Percentiles rank a stretch among this genome's conserved stretches.
These are phyloP conservation scores for Gobiocypris rarus DNA, from an alignment of 2,113 vertebrate genomes.

Conservation along the genomic window DNA sequence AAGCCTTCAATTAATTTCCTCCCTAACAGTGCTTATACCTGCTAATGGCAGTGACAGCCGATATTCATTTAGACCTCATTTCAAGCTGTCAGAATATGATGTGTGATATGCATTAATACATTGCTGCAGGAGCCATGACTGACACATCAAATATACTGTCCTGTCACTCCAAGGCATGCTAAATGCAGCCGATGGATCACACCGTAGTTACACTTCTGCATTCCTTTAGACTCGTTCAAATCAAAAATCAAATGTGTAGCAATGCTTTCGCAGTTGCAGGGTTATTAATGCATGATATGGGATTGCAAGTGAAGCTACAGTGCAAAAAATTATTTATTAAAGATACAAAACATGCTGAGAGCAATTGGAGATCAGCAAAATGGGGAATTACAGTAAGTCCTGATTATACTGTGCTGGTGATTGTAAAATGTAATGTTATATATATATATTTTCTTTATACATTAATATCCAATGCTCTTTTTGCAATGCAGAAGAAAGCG, in stretches of 20 bases:
- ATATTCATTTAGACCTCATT: slow-evolving; percentile 67
- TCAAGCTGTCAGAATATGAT: slow-evolving; percentile 65
- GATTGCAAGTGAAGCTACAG: neutral
- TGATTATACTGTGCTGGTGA: neutral
- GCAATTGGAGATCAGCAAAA: neutral
- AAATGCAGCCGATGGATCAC: slow-evolving; percentile 17
- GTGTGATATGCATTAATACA: slow-evolving; percentile 68
- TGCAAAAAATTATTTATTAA: slow-evolving; percentile 1
- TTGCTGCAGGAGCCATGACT: slow-evolving; percentile 49
- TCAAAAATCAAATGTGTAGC: neutral
- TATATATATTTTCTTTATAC: neutral
- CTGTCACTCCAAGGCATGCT: slow-evolving; percentile 54
- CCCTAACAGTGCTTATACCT: slow-evolving; percentile 61
- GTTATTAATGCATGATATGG: slow-evolving; percentile 22
- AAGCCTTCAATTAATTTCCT: slow-evolving; percentile 58
- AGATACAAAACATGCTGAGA: slow-evolving; percentile 3
- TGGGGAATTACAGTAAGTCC: neutral
- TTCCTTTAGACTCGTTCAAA: neutral
- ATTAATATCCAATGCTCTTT: neutral
- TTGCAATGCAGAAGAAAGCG: neutral
- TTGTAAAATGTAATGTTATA: neutral
- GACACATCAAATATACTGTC: slow-evolving; percentile 62
- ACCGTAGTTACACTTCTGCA: neutral
- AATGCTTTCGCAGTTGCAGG: neutral
- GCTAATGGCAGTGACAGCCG: slow-evolving; percentile 62